These are phyloP conservation scores for Nansenia antarctica DNA, from an alignment of 2,113 vertebrate species.

Conservation along the genomic window DNA sequence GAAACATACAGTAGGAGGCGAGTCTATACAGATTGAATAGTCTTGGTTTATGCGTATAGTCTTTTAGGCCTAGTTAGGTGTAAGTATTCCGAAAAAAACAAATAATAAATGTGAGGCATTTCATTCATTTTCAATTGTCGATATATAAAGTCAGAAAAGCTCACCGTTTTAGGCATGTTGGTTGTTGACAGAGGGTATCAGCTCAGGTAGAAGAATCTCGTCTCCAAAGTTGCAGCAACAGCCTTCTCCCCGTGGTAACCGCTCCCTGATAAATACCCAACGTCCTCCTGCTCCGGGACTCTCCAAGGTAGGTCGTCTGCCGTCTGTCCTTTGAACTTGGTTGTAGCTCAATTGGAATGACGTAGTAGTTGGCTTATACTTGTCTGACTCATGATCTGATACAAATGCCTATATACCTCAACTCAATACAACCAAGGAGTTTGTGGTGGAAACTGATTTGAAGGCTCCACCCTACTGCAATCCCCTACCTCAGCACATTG, in stretches of 20 bases:
- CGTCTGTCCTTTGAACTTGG: slow-evolving; percentile 67
- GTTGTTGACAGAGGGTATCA: slow-evolving; percentile 26
- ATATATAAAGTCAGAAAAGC: slow-evolving; percentile 21
- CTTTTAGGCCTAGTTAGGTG: too few species aligned
- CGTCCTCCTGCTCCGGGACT: slow-evolving; percentile 19
- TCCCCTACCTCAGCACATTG: slow-evolving; percentile 54
- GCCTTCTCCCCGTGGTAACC: slow-evolving; percentile 39
- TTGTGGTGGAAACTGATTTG: neutral
- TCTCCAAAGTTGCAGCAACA: slow-evolving; percentile 55
- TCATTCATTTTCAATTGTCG: too few species aligned
- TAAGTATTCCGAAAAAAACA: too few species aligned
- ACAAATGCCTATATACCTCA: slow-evolving; percentile 1
- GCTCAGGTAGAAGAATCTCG: slow-evolving; percentile 34
- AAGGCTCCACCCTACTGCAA: slow-evolving; percentile 56
- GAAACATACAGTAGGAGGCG: too few species aligned
- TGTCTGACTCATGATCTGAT: slow-evolving; percentile 18
- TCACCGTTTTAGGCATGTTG: slow-evolving; percentile 88
- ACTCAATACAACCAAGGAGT: neutral
- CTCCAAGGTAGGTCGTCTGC: slow-evolving; percentile 60
- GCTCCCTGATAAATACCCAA: slow-evolving; percentile 57
- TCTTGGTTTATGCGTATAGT: too few species aligned
- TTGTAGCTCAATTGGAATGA: slow-evolving; percentile 29
- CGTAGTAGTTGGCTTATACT: slow-evolving; percentile 1
- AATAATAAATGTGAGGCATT: too few species aligned
- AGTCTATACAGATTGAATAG: too few species aligned